Evolutionary conservation across 1,140 invertebrate genomes (phyloP).

Genomic region (Leptinotarsa lineolata): DNA sequence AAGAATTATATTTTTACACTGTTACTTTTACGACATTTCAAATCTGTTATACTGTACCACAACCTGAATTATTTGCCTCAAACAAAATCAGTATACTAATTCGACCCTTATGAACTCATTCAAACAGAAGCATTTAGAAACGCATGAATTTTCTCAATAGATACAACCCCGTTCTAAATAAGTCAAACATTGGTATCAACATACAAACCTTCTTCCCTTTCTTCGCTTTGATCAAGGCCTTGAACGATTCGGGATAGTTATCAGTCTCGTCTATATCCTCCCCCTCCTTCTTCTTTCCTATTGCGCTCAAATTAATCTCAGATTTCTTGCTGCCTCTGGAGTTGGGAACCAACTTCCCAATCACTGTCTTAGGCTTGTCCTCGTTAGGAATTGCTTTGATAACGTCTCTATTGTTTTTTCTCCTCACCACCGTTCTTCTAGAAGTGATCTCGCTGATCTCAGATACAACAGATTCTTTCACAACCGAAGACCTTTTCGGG

Average conservation of each 20-base stretch:
- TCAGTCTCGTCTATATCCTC: slow-evolving; percentile 51
- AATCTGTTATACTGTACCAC: no score
- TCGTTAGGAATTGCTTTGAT: slow-evolving; percentile 8
- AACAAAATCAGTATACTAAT: no score
- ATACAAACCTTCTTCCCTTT: slow-evolving; percentile 36
- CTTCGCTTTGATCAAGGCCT: slow-evolving; percentile 52
- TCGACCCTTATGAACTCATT: no score
- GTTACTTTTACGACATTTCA: no score
- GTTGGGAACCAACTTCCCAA: slow-evolving; percentile 5
- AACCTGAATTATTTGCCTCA: no score
- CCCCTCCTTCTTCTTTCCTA: slow-evolving; percentile 39
- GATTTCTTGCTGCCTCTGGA: slow-evolving; percentile 39
- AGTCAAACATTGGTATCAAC: no score
- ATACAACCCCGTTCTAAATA: no score
- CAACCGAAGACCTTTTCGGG: slow-evolving; percentile 4
- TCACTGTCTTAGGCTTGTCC: slow-evolving; percentile 23
- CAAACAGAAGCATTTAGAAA: no score
- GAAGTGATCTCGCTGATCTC: slow-evolving; percentile 50
- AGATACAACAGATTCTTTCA: slow-evolving; percentile 43
- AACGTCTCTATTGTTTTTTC: slow-evolving; percentile 31
- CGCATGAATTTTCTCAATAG: no score
- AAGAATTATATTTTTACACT: no score
- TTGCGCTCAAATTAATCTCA: slow-evolving; percentile 22
- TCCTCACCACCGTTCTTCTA: slow-evolving; percentile 43
- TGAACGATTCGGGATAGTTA: slow-evolving; percentile 54